Conservation (phyloP, 2,797 vertebrate genomes). For the Thamnophis elegans region DNA sequence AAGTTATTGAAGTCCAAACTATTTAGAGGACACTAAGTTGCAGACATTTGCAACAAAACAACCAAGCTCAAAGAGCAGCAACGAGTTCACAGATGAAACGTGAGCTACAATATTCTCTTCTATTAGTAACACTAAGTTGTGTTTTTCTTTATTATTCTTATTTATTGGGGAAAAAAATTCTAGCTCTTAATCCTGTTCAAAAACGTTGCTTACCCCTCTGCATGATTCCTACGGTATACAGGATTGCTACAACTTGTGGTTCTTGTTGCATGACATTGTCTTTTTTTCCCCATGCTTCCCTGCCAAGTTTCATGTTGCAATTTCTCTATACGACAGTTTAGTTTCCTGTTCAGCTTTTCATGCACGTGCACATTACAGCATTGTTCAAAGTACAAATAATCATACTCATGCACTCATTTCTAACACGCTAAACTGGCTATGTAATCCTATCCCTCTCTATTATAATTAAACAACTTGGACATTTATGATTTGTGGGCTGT, state of each 20-base stretch:
- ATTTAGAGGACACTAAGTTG: neutral
- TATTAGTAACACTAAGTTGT: neutral
- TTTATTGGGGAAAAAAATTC: neutral
- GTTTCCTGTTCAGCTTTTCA: neutral
- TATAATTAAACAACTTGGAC: neutral
- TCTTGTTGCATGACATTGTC: neutral
- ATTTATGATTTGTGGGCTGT: neutral
- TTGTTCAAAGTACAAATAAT: neutral
- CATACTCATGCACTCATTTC: neutral
- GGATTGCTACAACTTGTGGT: conserved; percentile 6
- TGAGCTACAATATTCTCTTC: neutral
- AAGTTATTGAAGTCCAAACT: neutral
- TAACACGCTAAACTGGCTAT: neutral
- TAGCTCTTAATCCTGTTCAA: neutral
- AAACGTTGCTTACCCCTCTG: neutral
- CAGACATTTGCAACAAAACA: neutral
- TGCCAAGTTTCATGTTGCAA: conserved; percentile 4
- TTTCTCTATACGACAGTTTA: neutral
- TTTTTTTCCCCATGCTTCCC: too few relatives aligned
- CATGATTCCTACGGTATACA: neutral
- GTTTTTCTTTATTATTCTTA: neutral
- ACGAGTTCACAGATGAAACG: neutral
- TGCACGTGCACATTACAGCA: neutral
- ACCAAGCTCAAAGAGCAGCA: neutral
- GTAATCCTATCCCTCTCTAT: neutral